phyloP scores from a whole-genome alignment of 2,113 vertebrate species.

The Lipotes vexillifer region DNA sequence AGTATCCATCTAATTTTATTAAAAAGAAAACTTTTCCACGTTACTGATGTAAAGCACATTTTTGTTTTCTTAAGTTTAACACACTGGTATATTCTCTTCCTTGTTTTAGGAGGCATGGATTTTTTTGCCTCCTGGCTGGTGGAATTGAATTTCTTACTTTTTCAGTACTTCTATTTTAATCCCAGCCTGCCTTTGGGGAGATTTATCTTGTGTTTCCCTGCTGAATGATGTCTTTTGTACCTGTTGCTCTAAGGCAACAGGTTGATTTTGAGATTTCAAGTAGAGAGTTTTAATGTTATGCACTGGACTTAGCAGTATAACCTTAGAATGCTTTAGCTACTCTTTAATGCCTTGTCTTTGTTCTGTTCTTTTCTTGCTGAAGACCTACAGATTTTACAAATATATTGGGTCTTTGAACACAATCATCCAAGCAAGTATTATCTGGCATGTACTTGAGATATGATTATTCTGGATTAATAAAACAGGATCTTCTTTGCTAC shows the following conservation, averaged over 20 bases:
- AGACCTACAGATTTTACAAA: not conserved
- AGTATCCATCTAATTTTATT: not conserved
- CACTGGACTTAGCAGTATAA: not conserved
- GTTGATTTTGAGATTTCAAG: constrained; percentile 54
- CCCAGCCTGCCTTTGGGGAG: not conserved
- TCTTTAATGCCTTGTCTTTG: not conserved
- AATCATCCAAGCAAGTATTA: not conserved
- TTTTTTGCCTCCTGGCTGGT: not conserved
- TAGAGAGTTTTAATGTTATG: not conserved
- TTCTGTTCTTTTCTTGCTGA: not conserved
- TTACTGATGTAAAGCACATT: not conserved
- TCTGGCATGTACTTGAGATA: not conserved
- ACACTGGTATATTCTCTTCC: not conserved
- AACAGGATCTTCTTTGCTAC: not conserved
- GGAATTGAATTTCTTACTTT: not conserved
- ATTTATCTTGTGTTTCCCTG: constrained; percentile 18
- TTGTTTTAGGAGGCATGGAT: not conserved
- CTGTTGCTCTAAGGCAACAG: not conserved
- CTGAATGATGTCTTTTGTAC: constrained; percentile 26
- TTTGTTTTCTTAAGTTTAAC: not conserved
- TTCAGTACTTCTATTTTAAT: constrained; percentile 24
- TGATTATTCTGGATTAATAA: not conserved
- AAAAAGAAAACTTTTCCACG: not conserved
- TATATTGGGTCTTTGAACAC: not conserved
- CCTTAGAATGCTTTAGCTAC: not conserved